Percentiles rank a stretch among this genome's conserved stretches.
These are phyloP conservation scores for Ceraclea dissimilis DNA, from an alignment of 2,888 invertebrate genomes.

Conservation along the genomic window DNA sequence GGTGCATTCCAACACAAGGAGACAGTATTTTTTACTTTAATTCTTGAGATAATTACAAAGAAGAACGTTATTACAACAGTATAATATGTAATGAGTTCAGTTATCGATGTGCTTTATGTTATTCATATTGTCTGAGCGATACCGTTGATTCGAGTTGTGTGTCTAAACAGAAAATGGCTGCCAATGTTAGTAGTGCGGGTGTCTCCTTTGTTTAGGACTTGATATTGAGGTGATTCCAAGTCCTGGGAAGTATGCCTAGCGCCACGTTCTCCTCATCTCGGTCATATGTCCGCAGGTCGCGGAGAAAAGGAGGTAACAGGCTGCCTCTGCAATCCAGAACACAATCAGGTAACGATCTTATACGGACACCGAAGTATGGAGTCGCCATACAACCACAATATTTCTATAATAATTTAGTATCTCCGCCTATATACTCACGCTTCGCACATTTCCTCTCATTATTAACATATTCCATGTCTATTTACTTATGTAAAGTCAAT, in stretches of 20 bases:
- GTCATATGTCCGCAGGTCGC: slow-evolving; percentile 85
- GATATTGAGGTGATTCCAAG: slow-evolving; percentile 48
- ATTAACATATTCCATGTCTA: not conserved
- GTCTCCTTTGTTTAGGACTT: slow-evolving; percentile 74
- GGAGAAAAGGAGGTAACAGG: slow-evolving; percentile 85
- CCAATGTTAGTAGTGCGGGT: slow-evolving; percentile 63
- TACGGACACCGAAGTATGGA: not conserved
- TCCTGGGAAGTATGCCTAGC: slow-evolving; percentile 78
- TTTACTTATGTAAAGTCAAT: not conserved
- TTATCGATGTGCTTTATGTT: slow-evolving; percentile 13
- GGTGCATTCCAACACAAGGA: slow-evolving; percentile 18
- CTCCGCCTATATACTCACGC: too few relatives aligned
- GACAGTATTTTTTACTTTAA: slow-evolving; percentile 18
- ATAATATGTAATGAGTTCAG: slow-evolving; percentile 13
- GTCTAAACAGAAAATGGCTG: slow-evolving; percentile 73
- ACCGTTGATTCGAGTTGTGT: slow-evolving; percentile 28
- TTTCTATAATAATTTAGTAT: not conserved
- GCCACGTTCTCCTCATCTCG: slow-evolving; percentile 90
- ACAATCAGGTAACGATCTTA: slow-evolving; percentile 60
- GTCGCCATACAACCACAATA: not conserved
- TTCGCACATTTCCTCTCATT: not conserved
- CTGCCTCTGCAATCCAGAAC: slow-evolving; percentile 75
- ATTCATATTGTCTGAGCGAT: slow-evolving; percentile 17
- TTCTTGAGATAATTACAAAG: slow-evolving; percentile 9
- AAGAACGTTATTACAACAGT: slow-evolving; percentile 1